Evolutionary conservation across 2,113 vertebrate species (phyloP).

Genomic region (Syrmaticus mikado): DNA sequence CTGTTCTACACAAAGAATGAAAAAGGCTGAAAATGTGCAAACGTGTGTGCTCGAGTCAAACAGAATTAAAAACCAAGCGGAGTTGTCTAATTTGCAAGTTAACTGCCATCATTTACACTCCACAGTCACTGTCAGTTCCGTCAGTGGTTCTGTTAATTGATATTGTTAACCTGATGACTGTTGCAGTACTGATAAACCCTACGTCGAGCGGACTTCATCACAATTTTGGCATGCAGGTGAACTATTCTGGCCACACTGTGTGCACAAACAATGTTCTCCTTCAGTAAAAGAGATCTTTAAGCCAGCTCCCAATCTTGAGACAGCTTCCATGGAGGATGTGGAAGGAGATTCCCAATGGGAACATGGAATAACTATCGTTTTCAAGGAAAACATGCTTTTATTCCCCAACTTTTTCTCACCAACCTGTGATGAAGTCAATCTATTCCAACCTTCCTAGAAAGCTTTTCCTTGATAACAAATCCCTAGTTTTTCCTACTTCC

Average conservation of each 20-base stretch:
- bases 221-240: not conserved
- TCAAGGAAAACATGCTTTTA: not conserved
- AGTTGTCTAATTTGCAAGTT: not conserved
- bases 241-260: not conserved
- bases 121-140: not conserved
- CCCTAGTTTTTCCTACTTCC: not conserved
- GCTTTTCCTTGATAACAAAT: not conserved
- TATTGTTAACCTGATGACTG: not conserved
- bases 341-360: not conserved
- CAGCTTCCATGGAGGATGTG: not conserved
- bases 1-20: not conserved
- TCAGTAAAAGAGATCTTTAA: not conserved
- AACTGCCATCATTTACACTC: not conserved
- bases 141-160: not conserved
- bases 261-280: not conserved
- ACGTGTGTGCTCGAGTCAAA: not conserved
- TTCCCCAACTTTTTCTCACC: not conserved
- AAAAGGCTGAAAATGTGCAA: not conserved
- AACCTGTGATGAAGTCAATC: not conserved
- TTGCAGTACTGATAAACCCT: not conserved
- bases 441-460: not conserved
- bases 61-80: not conserved
- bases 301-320: not conserved
- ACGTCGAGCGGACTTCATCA: not conserved
- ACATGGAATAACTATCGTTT: not conserved